phyloP scores from a whole-genome alignment of 2,888 invertebrate species.

The Dryococelus australis region DNA sequence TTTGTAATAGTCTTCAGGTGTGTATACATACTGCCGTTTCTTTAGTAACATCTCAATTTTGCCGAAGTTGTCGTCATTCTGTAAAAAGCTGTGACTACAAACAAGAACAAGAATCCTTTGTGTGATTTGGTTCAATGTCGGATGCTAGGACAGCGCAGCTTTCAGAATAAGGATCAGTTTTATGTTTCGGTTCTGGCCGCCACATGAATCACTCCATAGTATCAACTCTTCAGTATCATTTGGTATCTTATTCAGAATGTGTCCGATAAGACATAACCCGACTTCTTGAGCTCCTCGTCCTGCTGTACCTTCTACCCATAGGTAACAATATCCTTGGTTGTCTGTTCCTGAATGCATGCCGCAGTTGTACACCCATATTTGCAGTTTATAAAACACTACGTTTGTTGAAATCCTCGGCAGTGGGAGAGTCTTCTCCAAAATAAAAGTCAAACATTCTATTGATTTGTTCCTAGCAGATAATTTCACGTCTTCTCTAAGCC shows the following conservation, averaged over 20 bases:
- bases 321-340: background rate
- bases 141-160: background rate
- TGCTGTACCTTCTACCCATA: background rate
- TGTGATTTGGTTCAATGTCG: slow-evolving; percentile 22
- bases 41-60: background rate
- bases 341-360: slow-evolving; percentile 34
- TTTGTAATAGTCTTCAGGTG: background rate
- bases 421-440: slow-evolving; percentile 50
- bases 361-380: slow-evolving; percentile 48
- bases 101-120: background rate
- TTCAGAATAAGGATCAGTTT: background rate
- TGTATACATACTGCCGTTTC: background rate
- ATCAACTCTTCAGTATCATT: background rate
- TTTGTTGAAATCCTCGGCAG: slow-evolving; percentile 49
- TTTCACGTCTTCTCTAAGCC: slow-evolving; percentile 33
- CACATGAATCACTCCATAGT: background rate
- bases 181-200: too few species aligned
- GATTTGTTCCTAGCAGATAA: slow-evolving; percentile 33
- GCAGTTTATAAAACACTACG: slow-evolving; percentile 46
- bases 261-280: background rate
- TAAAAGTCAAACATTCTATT: slow-evolving; percentile 41
- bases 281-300: background rate
- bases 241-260: background rate
- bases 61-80: slow-evolving; percentile 25
- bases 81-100: slow-evolving; percentile 37